Base-by-base conservation (phyloP, 1,140 invertebrate genomes). In the Drosophila azteca region DNA sequence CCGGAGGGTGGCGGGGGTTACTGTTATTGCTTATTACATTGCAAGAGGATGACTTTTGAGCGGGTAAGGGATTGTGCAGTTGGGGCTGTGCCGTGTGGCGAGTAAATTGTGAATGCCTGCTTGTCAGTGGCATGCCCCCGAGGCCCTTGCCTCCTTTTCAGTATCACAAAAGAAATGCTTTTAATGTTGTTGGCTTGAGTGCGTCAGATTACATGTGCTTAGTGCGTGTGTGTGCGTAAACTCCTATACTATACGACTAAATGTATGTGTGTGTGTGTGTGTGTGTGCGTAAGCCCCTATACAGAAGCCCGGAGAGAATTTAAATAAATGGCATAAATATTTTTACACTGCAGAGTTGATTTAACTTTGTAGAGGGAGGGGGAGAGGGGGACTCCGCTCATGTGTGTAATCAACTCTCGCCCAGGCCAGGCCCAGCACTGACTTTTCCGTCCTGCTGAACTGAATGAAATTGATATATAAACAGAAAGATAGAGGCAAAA, bases 261-360 rank as follows among this genome's bases (percentile, higher is more conserved):
- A 2, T 15, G 26, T 15, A 17, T 13, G 22, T 6, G 24, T 29
- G 13, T 15, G 39, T 44, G 45, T 9, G 2, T 22, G 31, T 35
- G 29, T 22, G 13, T 45, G 53, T 9, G 39, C 17, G 22, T 17
- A 39, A 13, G 5, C 35, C 35, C 11, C 35, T 44, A 46, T 51
- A 35, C 29, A 13, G 7, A 44, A 8, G 24, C 45, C 41, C 43
- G 29, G 62, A 66, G 59, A 49, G 70, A 85, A 82, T 87, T 88
- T 88, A 82, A 87, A 87, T 87, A 87, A 87, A 87, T 87, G 80
- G 71, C 83, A 70, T 48, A 69, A 87, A 58, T 39, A 66, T 82
- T 81, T 75, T 75, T 64, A 63, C 68, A 72, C 53, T 53, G 61
- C 69, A 22, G 15, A 63, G 64, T 49, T 76, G 43, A 69, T 44